A percentile compares a stretch with the other conserved stretches of the same genome.
These are phyloP conservation scores for Lepus timidus DNA, from an alignment of 2,113 vertebrate species.

Conservation along the genomic window DNA sequence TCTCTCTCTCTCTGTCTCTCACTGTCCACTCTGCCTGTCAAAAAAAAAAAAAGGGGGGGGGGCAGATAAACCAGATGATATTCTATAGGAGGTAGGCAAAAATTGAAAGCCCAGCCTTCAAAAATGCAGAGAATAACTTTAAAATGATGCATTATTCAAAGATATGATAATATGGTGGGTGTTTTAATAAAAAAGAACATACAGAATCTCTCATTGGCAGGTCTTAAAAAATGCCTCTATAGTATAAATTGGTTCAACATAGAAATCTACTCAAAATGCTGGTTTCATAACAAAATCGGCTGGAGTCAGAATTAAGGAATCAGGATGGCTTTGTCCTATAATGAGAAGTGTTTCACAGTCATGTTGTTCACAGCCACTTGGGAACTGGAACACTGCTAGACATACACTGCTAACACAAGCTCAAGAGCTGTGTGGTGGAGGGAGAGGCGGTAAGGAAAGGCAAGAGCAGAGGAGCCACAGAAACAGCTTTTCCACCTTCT, in stretches of 20 bases:
- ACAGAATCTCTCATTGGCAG: too few relatives aligned
- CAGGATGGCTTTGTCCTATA: constrained; percentile 34
- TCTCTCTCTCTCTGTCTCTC: too few relatives aligned
- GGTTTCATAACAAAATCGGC: constrained; percentile 54
- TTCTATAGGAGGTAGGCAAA: not conserved
- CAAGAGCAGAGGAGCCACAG: constrained; percentile 24
- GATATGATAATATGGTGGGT: not conserved
- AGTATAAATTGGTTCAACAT: constrained; percentile 32
- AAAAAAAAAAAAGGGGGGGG: not conserved
- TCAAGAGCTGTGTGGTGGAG: constrained; percentile 16
- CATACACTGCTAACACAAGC: not conserved
- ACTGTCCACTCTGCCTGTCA: too few relatives aligned
- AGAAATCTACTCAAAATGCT: constrained; percentile 54
- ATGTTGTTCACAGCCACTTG: constrained; percentile 19
- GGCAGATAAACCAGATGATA: not conserved
- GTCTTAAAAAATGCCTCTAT: not conserved
- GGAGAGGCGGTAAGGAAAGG: not conserved
- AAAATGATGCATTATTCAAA: constrained; percentile 40
- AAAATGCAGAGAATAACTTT: constrained; percentile 25
- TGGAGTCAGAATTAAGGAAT: constrained; percentile 47
- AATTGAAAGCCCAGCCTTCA: constrained; percentile 14
- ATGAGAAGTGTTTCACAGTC: constrained; percentile 45
- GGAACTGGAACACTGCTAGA: constrained; percentile 16
- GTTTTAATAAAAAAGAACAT: constrained; percentile 3
- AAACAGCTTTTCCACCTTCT: not conserved